Evolutionary conservation across 2,888 invertebrate genomes (phyloP).

Genomic region (Drosophila koepferae): DNA sequence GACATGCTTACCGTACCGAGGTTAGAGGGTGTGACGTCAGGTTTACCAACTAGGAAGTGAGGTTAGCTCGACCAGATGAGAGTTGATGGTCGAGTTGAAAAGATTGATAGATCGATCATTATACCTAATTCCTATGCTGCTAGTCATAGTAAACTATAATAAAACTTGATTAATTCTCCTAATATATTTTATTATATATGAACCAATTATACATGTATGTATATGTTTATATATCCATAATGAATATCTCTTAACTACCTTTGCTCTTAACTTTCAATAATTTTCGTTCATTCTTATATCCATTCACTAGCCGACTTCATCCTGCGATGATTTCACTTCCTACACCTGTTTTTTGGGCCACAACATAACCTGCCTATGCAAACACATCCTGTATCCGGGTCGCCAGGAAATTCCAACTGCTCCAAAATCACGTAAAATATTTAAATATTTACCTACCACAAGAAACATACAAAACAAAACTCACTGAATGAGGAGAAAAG

Average conservation of each 20-base stretch:
- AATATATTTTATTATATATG: not conserved
- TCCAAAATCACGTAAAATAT: slow-evolving; percentile 72
- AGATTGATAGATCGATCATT: not conserved
- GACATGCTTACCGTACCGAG: slow-evolving; percentile 36
- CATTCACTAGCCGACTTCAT: not conserved
- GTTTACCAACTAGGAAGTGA: slow-evolving; percentile 1
- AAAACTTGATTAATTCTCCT: too few relatives aligned
- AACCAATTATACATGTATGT: too few relatives aligned
- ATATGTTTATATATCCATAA: too few relatives aligned
- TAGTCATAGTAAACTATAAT: too few relatives aligned
- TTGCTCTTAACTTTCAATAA: not conserved
- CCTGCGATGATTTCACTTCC: slow-evolving; percentile 24
- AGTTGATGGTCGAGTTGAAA: slow-evolving; percentile 1
- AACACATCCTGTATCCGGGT: slow-evolving; percentile 73
- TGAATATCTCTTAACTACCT: not conserved
- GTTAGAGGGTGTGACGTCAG: slow-evolving; percentile 5
- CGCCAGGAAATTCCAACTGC: slow-evolving; percentile 68
- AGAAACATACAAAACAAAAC: slow-evolving; percentile 8
- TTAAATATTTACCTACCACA: slow-evolving; percentile 62
- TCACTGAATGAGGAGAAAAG: slow-evolving; percentile 10
- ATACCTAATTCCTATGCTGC: too few relatives aligned
- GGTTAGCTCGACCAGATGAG: not conserved
- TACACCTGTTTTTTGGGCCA: slow-evolving; percentile 60
- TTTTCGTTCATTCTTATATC: not conserved
- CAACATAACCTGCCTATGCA: slow-evolving; percentile 46